phyloP scores from a whole-genome alignment of 2,888 invertebrate genomes.

The Anticlea derivata region DNA sequence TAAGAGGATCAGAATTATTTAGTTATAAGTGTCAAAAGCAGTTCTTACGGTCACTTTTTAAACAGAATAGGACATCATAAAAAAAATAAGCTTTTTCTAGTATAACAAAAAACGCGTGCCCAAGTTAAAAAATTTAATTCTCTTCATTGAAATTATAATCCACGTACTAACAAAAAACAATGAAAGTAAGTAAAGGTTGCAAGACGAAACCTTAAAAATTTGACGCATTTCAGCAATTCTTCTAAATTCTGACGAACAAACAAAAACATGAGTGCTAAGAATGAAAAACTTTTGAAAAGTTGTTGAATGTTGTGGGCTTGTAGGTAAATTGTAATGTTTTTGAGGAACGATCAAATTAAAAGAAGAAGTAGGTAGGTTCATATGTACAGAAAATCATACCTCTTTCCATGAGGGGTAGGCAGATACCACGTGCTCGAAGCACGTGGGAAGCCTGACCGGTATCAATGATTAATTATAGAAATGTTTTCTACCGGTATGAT shows the following conservation, averaged over 20 bases:
- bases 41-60: background rate
- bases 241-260: slow-evolving; percentile 5
- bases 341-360: no score
- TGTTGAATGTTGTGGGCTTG: background rate
- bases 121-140: background rate
- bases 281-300: background rate
- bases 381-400: no score
- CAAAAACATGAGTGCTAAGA: background rate
- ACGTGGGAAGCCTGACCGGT: no score
- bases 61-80: no score
- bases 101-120: slow-evolving; percentile 1
- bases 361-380: no score
- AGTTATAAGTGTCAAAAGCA: no score
- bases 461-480: no score
- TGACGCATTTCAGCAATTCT: background rate
- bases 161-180: slow-evolving; percentile 7
- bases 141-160: slow-evolving; percentile 10
- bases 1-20: no score
- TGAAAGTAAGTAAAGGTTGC: background rate
- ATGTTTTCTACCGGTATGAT: no score
- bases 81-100: background rate
- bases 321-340: no score
- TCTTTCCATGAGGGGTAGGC: no score
- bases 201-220: slow-evolving; percentile 4
- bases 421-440: no score